Conservation (phyloP, 2,888 invertebrate genomes). For the Opisthograptis luteolata region DNA sequence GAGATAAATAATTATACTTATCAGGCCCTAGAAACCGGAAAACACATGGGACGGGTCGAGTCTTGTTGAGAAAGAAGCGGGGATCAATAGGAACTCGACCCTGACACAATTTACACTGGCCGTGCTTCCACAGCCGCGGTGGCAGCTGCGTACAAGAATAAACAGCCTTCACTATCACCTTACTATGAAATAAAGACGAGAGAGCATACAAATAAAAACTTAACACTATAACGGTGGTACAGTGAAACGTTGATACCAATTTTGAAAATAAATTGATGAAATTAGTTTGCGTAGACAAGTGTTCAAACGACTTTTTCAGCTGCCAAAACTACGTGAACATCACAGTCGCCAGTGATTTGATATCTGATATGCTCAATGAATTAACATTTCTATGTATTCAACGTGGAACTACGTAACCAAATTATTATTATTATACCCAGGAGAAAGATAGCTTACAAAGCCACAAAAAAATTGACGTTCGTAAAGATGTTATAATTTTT, state of each 20-base stretch:
- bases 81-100: conserved; percentile 78
- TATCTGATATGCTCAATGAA: too few relatives aligned
- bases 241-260: neutral
- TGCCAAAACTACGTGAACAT: too few relatives aligned
- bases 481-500: too few relatives aligned
- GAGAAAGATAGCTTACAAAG: too few relatives aligned
- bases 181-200: conserved; percentile 52
- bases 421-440: too few relatives aligned
- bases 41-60: conserved; percentile 65
- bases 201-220: conserved; percentile 48
- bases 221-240: neutral
- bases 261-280: too few relatives aligned
- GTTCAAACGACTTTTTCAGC: too few relatives aligned
- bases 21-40: conserved; percentile 56
- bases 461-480: too few relatives aligned
- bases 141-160: conserved; percentile 69
- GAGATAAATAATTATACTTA: conserved; percentile 56
- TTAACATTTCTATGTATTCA: too few relatives aligned
- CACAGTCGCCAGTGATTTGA: too few relatives aligned
- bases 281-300: too few relatives aligned
- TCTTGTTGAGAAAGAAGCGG: conserved; percentile 70
- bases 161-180: conserved; percentile 66
- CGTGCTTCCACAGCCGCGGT: conserved; percentile 61
- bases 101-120: conserved; percentile 79
- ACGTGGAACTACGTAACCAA: too few relatives aligned